Evolutionary conservation across 2,888 invertebrate species (phyloP).

Genomic region (Hydrotaea diabolus): DNA sequence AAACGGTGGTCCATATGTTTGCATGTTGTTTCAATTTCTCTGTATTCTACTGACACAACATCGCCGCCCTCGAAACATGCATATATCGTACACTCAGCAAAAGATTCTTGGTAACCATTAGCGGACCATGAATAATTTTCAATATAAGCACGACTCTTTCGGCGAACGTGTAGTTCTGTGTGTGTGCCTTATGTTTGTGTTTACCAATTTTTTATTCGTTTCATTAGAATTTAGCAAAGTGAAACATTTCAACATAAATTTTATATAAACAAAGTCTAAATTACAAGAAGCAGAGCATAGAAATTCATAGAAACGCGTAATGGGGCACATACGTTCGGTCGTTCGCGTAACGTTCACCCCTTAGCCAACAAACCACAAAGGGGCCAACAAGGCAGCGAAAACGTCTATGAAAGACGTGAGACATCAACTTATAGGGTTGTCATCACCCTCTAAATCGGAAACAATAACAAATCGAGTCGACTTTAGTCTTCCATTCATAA

Average conservation of each 20-base stretch:
- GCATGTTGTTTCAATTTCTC: background rate
- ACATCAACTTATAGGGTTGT: constrained; percentile 19
- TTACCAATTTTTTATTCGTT: constrained; percentile 14
- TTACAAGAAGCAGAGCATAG: constrained; percentile 18
- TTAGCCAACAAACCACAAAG: background rate
- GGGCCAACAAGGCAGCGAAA: background rate
- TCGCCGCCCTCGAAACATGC: background rate
- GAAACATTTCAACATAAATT: constrained; percentile 37
- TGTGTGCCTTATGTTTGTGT: background rate
- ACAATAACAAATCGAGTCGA: background rate
- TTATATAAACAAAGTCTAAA: constrained; percentile 25
- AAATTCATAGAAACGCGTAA: constrained; percentile 21
- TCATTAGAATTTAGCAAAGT: constrained; percentile 29
- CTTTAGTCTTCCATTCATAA: no score
- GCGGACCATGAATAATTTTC: constrained; percentile 6
- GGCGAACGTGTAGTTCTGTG: background rate
- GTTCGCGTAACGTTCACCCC: background rate
- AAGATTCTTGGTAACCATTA: constrained; percentile 25
- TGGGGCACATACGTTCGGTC: background rate
- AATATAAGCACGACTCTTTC: background rate
- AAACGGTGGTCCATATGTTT: background rate
- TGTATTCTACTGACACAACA: constrained; percentile 14
- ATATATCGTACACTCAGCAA: no score
- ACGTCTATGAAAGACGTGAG: background rate
- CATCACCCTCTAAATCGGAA: background rate